Evolutionary conservation across 2,888 invertebrate species (phyloP).

Genomic region (Oscheius sp.): DNA sequence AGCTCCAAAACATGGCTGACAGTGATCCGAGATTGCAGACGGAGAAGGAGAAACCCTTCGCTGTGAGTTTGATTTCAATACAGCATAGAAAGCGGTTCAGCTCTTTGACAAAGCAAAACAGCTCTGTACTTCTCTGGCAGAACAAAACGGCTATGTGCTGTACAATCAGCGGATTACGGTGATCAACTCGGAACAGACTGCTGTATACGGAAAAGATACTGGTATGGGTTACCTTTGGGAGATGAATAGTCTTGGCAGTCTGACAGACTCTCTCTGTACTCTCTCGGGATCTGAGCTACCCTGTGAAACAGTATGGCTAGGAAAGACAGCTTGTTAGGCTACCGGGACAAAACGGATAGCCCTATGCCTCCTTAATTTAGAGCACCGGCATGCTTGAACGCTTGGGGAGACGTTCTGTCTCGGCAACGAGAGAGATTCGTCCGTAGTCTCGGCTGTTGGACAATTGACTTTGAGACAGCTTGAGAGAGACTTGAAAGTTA

Average conservation of each 20-base stretch:
- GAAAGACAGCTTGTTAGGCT: too few relatives aligned
- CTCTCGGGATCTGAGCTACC: too few relatives aligned
- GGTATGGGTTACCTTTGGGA: constrained; percentile 10
- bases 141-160: constrained; percentile 49
- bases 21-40: constrained; percentile 46
- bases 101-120: constrained; percentile 71
- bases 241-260: neutral
- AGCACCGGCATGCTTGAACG: too few relatives aligned
- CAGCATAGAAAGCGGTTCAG: constrained; percentile 39
- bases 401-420: too few relatives aligned
- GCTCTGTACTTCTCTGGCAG: constrained; percentile 64
- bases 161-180: constrained; percentile 65
- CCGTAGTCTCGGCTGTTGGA: too few relatives aligned
- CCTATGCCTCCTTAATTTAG: too few relatives aligned
- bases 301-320: too few relatives aligned
- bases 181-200: constrained; percentile 62
- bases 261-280: too few relatives aligned
- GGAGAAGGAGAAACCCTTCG: constrained; percentile 45
- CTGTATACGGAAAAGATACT: constrained; percentile 64
- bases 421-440: too few relatives aligned
- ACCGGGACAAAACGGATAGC: too few relatives aligned
- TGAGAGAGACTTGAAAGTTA: too few relatives aligned
- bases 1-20: constrained; percentile 55
- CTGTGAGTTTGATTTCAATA: constrained; percentile 31
- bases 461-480: too few relatives aligned